A percentile compares a stretch with the other conserved stretches of the same genome.
These are phyloP conservation scores for Serinus canaria DNA, from an alignment of 2,113 vertebrate species.

Conservation along the genomic window DNA sequence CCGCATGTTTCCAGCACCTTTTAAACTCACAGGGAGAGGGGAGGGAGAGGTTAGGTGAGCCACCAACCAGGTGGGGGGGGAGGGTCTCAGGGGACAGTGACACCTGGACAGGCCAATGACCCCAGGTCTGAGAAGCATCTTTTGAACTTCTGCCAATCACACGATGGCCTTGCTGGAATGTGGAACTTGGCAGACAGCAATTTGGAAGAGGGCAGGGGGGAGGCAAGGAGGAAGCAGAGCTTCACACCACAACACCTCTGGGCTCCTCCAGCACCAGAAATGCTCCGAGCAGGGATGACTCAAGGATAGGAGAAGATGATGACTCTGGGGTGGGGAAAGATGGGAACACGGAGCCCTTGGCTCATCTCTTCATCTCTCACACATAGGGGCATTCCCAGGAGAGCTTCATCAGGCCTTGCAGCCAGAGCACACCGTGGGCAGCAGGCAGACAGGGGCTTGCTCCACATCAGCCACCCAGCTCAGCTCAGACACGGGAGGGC, in stretches of 20 bases:
- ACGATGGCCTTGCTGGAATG: too few relatives aligned
- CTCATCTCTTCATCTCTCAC: not conserved
- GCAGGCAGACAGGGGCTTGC: not conserved
- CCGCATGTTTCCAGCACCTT: too few relatives aligned
- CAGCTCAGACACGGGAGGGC: not conserved
- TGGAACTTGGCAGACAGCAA: too few relatives aligned
- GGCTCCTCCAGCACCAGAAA: not conserved
- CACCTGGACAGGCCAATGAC: too few relatives aligned
- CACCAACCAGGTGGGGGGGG: too few relatives aligned
- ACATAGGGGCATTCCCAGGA: not conserved
- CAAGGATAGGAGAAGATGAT: fast-evolving
- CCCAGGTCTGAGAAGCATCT: too few relatives aligned
- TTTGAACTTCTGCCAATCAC: too few relatives aligned
- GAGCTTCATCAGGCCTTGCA: fast-evolving
- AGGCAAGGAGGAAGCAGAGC: too few relatives aligned
- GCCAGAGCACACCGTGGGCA: not conserved
- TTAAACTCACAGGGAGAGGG: too few relatives aligned
- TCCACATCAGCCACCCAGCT: not conserved
- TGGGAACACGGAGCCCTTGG: fast-evolving
- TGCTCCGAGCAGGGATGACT: not conserved
- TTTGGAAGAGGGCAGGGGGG: too few relatives aligned
- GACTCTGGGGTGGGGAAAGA: not conserved
- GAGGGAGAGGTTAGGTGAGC: too few relatives aligned
- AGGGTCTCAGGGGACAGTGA: too few relatives aligned
- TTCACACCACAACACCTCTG: not conserved